Evolutionary conservation across 2,888 invertebrate species (phyloP), one percentile per base, ranked within the genome.

Genomic region (Platycheirus albimanus): DNA sequence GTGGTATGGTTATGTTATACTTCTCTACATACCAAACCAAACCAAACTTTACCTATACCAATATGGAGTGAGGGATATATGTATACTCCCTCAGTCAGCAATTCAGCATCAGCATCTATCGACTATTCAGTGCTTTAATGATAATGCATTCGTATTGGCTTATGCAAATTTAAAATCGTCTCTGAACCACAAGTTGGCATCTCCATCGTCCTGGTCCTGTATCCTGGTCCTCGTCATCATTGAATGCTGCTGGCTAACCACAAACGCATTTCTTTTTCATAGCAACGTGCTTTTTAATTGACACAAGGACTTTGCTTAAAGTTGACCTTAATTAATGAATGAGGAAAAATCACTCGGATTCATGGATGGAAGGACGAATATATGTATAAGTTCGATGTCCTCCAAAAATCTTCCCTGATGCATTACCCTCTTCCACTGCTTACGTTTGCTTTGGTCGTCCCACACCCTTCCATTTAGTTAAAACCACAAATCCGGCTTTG

Each of bases 251-350:
- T 38, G 19, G 13, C 52, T 41, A 71, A 58, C 71, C 64, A 24
- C 70, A 70, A 69, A 76, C 47, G 56, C 30, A 66, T 64, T 54
- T 38, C 15, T 54, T 33, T 4, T 8, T 17, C 2, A 49, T n/a
- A n/a, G n/a, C 56, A 36, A 19, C 28, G 30, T 13, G 36, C 43
- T 17, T 30, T 36, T 45, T 49, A 38, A 56, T 43, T 51, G 38
- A 17, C 8, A 51, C 13, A 51, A 43, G n/a, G 17, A 66, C 36
- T 43, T 7, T 49, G 52, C n/a, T 30, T 51, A 43, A 15, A 38
- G 56, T 6, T 74, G 56, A 41, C 56, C 56, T 15, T 58, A 80
- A 75, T 75, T 75, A 70, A 43, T 30, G 30, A 11, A 38, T 20
- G 38, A 17, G n/a, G 33, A 24, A 24, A 24, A 3, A 24, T 33